These are phyloP conservation scores for Aramus guarauna DNA, from an alignment of 2,113 vertebrate species.

Conservation along the genomic window DNA sequence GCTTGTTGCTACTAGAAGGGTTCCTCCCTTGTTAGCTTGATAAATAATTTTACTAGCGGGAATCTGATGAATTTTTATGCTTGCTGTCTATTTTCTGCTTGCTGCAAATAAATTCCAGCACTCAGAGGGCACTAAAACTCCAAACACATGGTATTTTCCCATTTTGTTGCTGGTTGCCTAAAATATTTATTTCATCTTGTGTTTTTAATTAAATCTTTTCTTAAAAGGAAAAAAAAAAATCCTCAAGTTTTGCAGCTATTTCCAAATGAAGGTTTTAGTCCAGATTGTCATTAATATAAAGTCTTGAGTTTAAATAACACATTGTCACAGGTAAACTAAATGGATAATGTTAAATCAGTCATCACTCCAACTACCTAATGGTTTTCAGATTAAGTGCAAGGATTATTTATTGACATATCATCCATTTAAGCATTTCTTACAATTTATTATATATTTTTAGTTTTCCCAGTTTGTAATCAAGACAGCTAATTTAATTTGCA, in stretches of 20 bases:
- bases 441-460: not conserved
- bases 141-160: conserved; percentile 79
- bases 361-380: not conserved
- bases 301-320: not conserved
- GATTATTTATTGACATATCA: conserved; percentile 15
- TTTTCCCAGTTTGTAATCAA: conserved; percentile 18
- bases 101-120: conserved; percentile 97
- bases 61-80: conserved; percentile 97
- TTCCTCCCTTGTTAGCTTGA: conserved; percentile 98
- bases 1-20: conserved; percentile 89
- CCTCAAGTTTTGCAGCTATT: conserved; percentile 14
- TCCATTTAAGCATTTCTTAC: conserved; percentile 23
- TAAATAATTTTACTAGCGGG: conserved; percentile 97
- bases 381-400: not conserved
- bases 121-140: conserved; percentile 93
- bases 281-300: not conserved
- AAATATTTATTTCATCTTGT: conserved; percentile 78
- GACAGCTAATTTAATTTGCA: not conserved
- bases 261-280: conserved; percentile 7
- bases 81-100: conserved; percentile 95
- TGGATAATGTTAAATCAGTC: conserved; percentile 6
- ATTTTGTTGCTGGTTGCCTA: conserved; percentile 72
- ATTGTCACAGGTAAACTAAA: not conserved
- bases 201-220: conserved; percentile 71
- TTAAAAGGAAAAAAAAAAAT: not conserved